Evolutionary conservation across 2,113 vertebrate genomes (phyloP).

Genomic region (Brachirus orientalis): DNA sequence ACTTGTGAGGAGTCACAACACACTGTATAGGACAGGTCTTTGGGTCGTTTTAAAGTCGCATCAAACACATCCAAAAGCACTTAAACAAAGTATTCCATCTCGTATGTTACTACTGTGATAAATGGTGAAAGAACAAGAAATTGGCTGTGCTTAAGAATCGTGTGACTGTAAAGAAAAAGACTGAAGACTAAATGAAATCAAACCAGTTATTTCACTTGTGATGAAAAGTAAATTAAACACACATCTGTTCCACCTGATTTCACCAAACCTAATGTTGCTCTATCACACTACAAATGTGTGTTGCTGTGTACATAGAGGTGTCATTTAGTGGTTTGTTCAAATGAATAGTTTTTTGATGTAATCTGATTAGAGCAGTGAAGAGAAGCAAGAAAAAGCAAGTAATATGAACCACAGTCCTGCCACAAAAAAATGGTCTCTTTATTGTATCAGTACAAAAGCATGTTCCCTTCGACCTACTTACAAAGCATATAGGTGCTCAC

Average conservation of each 20-base stretch:
- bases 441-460: conserved; percentile 65
- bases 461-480: conserved; percentile 37
- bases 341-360: conserved; percentile 8
- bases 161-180: no score
- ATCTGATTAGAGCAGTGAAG: conserved; percentile 17
- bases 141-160: no score
- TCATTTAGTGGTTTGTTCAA: background rate
- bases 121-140: background rate
- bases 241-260: no score
- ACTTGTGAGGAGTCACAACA: background rate
- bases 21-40: background rate
- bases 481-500: conserved; percentile 20
- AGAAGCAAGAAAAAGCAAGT: conserved; percentile 9
- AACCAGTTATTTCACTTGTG: no score
- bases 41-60: no score
- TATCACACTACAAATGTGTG: background rate
- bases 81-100: no score
- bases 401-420: conserved; percentile 31
- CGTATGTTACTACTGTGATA: no score
- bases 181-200: no score
- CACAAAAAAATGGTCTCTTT: conserved; percentile 62
- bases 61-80: no score
- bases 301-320: background rate
- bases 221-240: no score
- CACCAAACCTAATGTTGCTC: background rate